These are phyloP conservation scores for Lasioglossum figueresi DNA, from an alignment of 2,888 invertebrate species.

Conservation along the genomic window DNA sequence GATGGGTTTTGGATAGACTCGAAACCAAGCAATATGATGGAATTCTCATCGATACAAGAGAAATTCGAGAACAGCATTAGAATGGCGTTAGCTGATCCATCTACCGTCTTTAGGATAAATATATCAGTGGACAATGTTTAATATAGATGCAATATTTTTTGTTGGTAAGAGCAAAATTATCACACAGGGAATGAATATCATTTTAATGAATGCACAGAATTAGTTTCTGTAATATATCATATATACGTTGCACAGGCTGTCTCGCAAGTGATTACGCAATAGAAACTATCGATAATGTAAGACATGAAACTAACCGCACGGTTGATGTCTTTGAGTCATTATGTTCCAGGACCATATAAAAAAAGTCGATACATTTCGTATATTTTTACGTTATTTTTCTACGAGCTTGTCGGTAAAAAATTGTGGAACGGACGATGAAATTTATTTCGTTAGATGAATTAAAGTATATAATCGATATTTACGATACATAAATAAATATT, in stretches of 20 bases:
- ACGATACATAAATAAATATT: slow-evolving; percentile 34
- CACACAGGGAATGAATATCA: slow-evolving; percentile 42
- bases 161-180: slow-evolving; percentile 58
- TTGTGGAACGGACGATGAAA: slow-evolving; percentile 22
- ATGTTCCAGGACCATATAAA: slow-evolving; percentile 32
- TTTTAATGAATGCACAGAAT: slow-evolving; percentile 38
- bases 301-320: background rate
- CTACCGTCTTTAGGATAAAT: slow-evolving; percentile 91
- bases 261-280: slow-evolving; percentile 45
- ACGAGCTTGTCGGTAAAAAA: slow-evolving; percentile 32
- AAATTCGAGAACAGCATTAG: slow-evolving; percentile 92
- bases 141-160: slow-evolving; percentile 44
- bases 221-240: slow-evolving; percentile 56
- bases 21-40: slow-evolving; percentile 97
- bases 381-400: slow-evolving; percentile 58
- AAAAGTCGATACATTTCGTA: slow-evolving; percentile 42
- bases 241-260: slow-evolving; percentile 48
- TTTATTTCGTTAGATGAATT: slow-evolving; percentile 35
- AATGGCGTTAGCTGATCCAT: slow-evolving; percentile 88
- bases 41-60: slow-evolving; percentile 94
- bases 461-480: slow-evolving; percentile 42
- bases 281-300: slow-evolving; percentile 24
- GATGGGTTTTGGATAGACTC: slow-evolving; percentile 97
- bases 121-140: slow-evolving; percentile 90
- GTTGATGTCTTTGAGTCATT: slow-evolving; percentile 21